A percentile compares a stretch with the other conserved stretches of the same genome.
Evolutionary conservation across 2,797 vertebrate genomes (phyloP).

Genomic region (Odontamblyopus rebecca): DNA sequence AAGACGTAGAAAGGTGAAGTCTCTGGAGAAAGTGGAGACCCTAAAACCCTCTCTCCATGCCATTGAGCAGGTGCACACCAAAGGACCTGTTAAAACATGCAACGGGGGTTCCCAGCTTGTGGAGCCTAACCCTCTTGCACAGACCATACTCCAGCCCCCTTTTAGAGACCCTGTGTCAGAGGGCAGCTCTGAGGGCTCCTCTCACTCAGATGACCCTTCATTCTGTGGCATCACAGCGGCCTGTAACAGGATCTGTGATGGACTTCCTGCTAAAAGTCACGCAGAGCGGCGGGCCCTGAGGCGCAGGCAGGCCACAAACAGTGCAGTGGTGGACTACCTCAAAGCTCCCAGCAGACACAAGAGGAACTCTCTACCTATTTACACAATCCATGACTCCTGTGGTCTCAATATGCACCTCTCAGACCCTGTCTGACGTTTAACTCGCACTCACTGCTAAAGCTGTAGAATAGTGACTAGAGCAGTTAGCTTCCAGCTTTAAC

Average conservation of each 20-base stretch:
- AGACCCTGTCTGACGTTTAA: slow-evolving; percentile 48
- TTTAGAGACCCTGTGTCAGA: slow-evolving; percentile 81
- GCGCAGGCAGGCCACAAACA: slow-evolving; percentile 80
- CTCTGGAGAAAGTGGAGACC: slow-evolving; percentile 57
- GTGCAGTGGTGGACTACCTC: slow-evolving; percentile 82
- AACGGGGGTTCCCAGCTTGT: slow-evolving; percentile 29
- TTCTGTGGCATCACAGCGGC: slow-evolving; percentile 90
- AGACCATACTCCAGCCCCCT: slow-evolving; percentile 45
- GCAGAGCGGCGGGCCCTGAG: slow-evolving; percentile 83
- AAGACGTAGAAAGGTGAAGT: slow-evolving; percentile 62
- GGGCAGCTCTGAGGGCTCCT: slow-evolving; percentile 90
- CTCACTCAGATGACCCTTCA: slow-evolving; percentile 91
- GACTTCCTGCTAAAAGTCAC: slow-evolving; percentile 73
- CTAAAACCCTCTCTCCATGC: slow-evolving; percentile 48
- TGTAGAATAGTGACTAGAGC: slow-evolving; percentile 27
- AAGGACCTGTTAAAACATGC: slow-evolving; percentile 40
- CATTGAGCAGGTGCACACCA: slow-evolving; percentile 44
- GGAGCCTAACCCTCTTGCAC: slow-evolving; percentile 23
- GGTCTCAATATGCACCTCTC: slow-evolving; percentile 54
- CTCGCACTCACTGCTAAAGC: slow-evolving; percentile 21
- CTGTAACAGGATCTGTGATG: slow-evolving; percentile 87
- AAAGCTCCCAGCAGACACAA: slow-evolving; percentile 68
- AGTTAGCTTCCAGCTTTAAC: slow-evolving; percentile 44
- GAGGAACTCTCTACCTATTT: slow-evolving; percentile 27
- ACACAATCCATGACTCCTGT: slow-evolving; percentile 57